phyloP scores from a whole-genome alignment of 2,888 invertebrate species.

The Laspeyria flexula region DNA sequence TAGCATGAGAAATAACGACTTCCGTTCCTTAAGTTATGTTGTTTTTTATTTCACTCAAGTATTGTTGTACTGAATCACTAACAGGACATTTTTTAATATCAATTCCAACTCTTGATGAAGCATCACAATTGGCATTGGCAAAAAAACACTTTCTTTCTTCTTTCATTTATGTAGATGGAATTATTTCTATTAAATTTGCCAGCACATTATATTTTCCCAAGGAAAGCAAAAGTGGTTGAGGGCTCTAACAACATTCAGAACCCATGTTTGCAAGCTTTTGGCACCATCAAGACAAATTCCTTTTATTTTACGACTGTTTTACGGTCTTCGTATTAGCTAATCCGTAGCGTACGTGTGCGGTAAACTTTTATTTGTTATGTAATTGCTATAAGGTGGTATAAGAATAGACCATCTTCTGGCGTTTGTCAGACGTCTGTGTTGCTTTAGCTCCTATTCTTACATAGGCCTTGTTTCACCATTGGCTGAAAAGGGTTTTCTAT shows the following conservation, averaged over 20 bases:
- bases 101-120: too few species aligned
- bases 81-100: too few species aligned
- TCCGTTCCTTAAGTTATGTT: not conserved
- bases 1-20: not conserved
- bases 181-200: too few species aligned
- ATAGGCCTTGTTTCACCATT: too few species aligned
- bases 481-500: too few species aligned
- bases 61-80: too few species aligned
- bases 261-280: conserved; percentile 6
- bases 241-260: not conserved
- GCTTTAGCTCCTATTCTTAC: not conserved
- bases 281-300: conserved; percentile 27
- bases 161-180: too few species aligned
- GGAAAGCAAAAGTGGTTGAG: conserved; percentile 3
- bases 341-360: conserved; percentile 22
- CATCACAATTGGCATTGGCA: too few species aligned
- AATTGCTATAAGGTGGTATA: conserved; percentile 13
- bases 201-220: not conserved
- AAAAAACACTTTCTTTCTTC: too few species aligned
- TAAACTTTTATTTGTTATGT: conserved; percentile 32
- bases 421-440: not conserved
- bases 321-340: conserved; percentile 32
- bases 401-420: not conserved
- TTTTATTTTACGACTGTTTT: conserved; percentile 41
- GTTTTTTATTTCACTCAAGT: too few species aligned